Evolutionary conservation across 2,113 vertebrate genomes (phyloP).

Genomic region (Clarias magur): DNA sequence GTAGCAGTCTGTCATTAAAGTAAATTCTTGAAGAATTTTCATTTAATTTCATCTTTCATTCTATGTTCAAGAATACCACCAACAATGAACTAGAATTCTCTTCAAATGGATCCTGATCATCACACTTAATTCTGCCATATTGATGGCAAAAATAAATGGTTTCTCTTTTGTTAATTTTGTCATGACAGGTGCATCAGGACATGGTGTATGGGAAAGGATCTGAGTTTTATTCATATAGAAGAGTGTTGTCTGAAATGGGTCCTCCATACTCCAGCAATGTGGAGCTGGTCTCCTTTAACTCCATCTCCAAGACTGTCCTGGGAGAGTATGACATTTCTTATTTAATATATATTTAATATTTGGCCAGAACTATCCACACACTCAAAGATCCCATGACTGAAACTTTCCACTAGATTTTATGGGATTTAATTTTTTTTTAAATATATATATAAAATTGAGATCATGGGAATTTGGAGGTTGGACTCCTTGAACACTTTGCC

Average conservation of each 20-base stretch:
- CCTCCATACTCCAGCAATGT: slow-evolving; percentile 62
- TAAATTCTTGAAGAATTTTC: background rate
- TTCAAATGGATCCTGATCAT: background rate
- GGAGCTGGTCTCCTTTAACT: slow-evolving; percentile 75
- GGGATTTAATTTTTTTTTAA: too few relatives aligned
- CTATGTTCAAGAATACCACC: background rate
- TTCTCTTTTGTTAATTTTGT: background rate
- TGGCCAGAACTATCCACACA: background rate
- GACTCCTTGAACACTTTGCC: too few relatives aligned
- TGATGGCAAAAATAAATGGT: background rate
- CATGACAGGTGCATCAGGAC: slow-evolving; percentile 73
- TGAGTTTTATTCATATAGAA: slow-evolving; percentile 76
- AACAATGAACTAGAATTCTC: background rate
- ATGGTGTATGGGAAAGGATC: slow-evolving; percentile 56
- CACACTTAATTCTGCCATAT: background rate
- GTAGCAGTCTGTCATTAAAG: slow-evolving; percentile 46
- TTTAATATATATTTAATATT: background rate
- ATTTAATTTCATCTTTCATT: background rate
- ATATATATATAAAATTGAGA: background rate
- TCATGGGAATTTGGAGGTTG: too few relatives aligned
- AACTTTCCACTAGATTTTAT: background rate
- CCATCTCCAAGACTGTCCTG: slow-evolving; percentile 70
- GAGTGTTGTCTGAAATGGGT: slow-evolving; percentile 72
- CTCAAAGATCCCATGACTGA: too few relatives aligned
- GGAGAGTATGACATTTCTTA: slow-evolving; percentile 70